Base-by-base conservation (phyloP, 2,797 vertebrate species). In the Pygocentrus nattereri region DNA sequence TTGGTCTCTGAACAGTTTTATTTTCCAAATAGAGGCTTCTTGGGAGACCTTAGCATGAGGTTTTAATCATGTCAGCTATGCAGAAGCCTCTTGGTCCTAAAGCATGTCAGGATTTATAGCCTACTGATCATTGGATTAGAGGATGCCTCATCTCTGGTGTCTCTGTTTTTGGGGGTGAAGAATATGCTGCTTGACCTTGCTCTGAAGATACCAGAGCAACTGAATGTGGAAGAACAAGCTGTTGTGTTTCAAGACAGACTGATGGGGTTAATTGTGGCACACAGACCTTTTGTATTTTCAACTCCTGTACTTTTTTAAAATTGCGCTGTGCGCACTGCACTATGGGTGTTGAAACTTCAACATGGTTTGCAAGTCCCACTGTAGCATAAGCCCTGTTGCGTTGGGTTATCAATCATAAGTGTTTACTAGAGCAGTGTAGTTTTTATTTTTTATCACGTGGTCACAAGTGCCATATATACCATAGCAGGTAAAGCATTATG, bases 251-350 rank as follows among this genome's bases (percentile, higher is more conserved):
- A 90, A 90, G 91, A 92, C 90, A 88, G 87, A 86, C 85, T 82
- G 77, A 90, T 87, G 87, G 70, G 85, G 89, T 87, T 92, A 90
- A 91, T 86, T 87, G 88, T 90, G 88, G 91, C 91, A 91, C 91
- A 90, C 75, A 19, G 89, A 89, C 90, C 85, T 87, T n/a, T n/a
- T 84, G 82, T 89, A 81, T 82, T 64, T 80, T 89, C 87, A 86
- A 86, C 92, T 93, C 93, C 91, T 91, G 90, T 95, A 93, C 54
- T 82, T 88, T 86, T 88, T 81, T 80, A 92, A 92, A 90, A 92
- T 85, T 88, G 94, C 95, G 94, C 95, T 95, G 95, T 92, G 95
- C 94, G 95, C 94, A 93, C 84, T 94, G 94, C 94, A 95, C 94
- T 95, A 93, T 93, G 86, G 93, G 93, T 92, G 92, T 89, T 91